These are phyloP conservation scores for Rhopilema esculentum DNA, from an alignment of 30 jellyfish, hydroid and myxozoan genomes.

Conservation along the genomic window DNA sequence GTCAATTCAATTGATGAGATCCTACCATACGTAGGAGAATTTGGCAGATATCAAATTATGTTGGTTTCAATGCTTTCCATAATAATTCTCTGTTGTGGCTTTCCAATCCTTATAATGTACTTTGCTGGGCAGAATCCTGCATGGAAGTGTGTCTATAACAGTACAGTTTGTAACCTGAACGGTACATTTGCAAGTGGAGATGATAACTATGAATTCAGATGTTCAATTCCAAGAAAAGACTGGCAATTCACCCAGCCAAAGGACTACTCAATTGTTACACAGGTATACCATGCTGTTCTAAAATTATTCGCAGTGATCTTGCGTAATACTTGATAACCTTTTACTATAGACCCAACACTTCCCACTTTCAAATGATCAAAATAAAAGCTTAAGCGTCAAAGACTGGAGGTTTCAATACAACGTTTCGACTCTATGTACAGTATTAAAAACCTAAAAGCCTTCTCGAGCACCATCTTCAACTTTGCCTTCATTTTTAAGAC, in stretches of 20 bases:
- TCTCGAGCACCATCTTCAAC: too few species aligned
- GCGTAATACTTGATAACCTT: too few species aligned
- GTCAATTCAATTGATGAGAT: slow-evolving; percentile 68
- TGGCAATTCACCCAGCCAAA: slow-evolving; percentile 75
- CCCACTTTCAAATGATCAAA: too few species aligned
- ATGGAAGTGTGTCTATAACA: slow-evolving; percentile 88
- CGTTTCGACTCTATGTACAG: too few species aligned
- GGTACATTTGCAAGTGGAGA: slow-evolving; percentile 52
- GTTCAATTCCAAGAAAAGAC: slow-evolving; percentile 72
- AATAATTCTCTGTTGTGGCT: slow-evolving; percentile 70
- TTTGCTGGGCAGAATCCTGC: slow-evolving; percentile 96
- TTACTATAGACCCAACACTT: too few species aligned
- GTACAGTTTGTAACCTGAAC: slow-evolving; percentile 79
- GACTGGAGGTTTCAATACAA: too few species aligned
- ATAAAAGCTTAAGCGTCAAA: too few species aligned
- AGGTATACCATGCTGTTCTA: slow-evolving; percentile 58
- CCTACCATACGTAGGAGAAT: slow-evolving; percentile 87
- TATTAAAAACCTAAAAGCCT: too few species aligned
- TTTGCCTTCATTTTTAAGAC: too few species aligned
- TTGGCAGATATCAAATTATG: slow-evolving; percentile 84
- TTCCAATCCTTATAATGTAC: slow-evolving; percentile 85
- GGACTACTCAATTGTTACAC: slow-evolving; percentile 81
- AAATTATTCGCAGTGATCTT: too few species aligned
- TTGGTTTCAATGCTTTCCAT: slow-evolving; percentile 63
- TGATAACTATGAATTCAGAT: slow-evolving; percentile 27